A percentile compares a stretch with the other conserved stretches of the same genome.
Evolutionary conservation across 2,888 invertebrate species (phyloP).

Genomic region (Spodoptera littoralis): DNA sequence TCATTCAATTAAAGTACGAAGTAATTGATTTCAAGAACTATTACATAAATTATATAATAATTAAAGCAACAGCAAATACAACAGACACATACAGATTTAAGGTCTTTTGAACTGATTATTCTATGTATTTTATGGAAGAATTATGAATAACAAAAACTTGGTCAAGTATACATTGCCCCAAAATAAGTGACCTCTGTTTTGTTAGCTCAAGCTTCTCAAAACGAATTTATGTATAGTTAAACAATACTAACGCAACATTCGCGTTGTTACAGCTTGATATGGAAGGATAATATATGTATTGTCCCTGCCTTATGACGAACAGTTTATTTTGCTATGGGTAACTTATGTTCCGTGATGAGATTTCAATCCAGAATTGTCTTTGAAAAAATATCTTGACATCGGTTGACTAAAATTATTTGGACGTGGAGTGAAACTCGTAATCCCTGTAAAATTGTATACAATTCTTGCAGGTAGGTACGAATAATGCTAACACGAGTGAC

Average conservation of each 20-base stretch:
- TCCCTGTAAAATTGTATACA: constrained; percentile 10
- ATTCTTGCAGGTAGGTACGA: constrained; percentile 33
- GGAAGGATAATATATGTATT: constrained; percentile 39
- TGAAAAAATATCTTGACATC: neutral
- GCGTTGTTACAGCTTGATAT: constrained; percentile 28
- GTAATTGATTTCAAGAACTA: constrained; percentile 35
- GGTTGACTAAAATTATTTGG: neutral
- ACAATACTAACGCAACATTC: constrained; percentile 50
- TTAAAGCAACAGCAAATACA: constrained; percentile 25
- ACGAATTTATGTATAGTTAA: constrained; percentile 53
- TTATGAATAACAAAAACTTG: constrained; percentile 61
- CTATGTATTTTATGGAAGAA: constrained; percentile 51
- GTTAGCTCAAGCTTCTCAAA: constrained; percentile 53
- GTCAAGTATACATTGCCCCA: constrained; percentile 63
- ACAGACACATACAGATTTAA: constrained; percentile 32
- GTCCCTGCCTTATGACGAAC: constrained; percentile 31
- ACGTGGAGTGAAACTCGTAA: neutral
- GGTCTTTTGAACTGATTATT: constrained; percentile 40
- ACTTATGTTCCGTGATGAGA: constrained; percentile 5
- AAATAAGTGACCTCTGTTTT: constrained; percentile 60
- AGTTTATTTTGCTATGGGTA: constrained; percentile 5
- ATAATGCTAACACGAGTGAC: constrained; percentile 61
- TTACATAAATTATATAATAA: constrained; percentile 25
- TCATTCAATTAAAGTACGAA: constrained; percentile 28
- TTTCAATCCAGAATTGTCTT: neutral